Evolutionary conservation across 1,140 invertebrate genomes (phyloP), one percentile per base, ranked within the genome.

Genomic region (Leptopilina clavipes): DNA sequence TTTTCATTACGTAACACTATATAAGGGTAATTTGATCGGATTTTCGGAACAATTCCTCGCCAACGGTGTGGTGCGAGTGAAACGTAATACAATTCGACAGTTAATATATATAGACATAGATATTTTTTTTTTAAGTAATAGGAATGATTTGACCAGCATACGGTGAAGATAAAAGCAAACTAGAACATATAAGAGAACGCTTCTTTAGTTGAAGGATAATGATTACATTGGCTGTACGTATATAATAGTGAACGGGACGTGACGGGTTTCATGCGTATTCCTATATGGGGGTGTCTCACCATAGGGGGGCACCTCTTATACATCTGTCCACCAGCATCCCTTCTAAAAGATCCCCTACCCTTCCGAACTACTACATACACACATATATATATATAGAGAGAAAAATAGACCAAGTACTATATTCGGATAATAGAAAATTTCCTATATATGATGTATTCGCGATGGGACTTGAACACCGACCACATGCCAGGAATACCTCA

Each of bases 291-390:
- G 82, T 84, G 82, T 85, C 75, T 81, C 82, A 48, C 81, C 70
- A 43, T 80, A 79, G 83, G 84, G 84, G 83, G 82, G 81, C 79
- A 75, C 86, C 88, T 88, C 88, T 89, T 88, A 88, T 84, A 83
- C 89, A 90, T 89, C 89, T 90, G 88, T 89, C 87, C 88, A 83
- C 85, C 87, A 87, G 85, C 86, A 87, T 88, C 86, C 87, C 84
- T 82, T 17, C 48, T 77, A 85, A 86, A 83, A 78, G 79, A 72
- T 31, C 70, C 54, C 70, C 59, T 77, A 72, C 70, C 44, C 74
- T 79, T 79, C 78, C 83, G 82, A 78, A 80, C 80, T 82, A 74
- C 83, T 31, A 31, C 25, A 31, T 31, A 31, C 25, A 31, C 5
- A 31, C 25, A 5, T 5, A 5, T 2, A 31, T 31, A 31, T 31